Conservation (phyloP, 2,888 invertebrate species). For the Silvanus unidentatus region DNA sequence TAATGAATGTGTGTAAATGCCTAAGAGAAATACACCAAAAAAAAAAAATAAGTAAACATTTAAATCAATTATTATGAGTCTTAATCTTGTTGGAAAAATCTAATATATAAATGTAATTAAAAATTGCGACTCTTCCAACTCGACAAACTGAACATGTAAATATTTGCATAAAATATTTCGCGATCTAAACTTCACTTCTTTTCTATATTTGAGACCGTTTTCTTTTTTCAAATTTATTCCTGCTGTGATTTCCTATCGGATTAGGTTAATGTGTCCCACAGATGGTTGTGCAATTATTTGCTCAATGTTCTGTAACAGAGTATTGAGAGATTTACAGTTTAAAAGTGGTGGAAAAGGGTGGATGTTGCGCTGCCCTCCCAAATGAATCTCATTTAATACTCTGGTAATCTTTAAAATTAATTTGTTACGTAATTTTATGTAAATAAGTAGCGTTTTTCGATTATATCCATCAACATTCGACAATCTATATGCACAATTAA, state of each 20-base stretch:
- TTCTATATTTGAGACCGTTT: no score
- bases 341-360: constrained; percentile 18
- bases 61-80: no score
- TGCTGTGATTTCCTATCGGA: constrained; percentile 39
- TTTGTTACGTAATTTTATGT: constrained; percentile 14
- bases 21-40: no score
- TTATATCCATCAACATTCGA: constrained; percentile 31
- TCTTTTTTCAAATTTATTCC: constrained; percentile 26
- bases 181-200: constrained; percentile 14
- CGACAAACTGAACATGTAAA: no score
- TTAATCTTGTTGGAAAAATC: no score
- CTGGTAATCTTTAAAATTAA: neutral
- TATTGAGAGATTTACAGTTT: neutral
- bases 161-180: constrained; percentile 11
- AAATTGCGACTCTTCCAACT: no score
- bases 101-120: no score
- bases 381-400: neutral
- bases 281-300: constrained; percentile 44
- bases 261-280: constrained; percentile 34
- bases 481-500: constrained; percentile 39
- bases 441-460: constrained; percentile 25
- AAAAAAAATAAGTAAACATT: no score
- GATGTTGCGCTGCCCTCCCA: neutral
- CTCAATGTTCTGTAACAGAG: constrained; percentile 30
- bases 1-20: no score